These are phyloP conservation scores for Halcyon leucocephala DNA, from an alignment of 2,797 vertebrate species.

Conservation along the genomic window DNA sequence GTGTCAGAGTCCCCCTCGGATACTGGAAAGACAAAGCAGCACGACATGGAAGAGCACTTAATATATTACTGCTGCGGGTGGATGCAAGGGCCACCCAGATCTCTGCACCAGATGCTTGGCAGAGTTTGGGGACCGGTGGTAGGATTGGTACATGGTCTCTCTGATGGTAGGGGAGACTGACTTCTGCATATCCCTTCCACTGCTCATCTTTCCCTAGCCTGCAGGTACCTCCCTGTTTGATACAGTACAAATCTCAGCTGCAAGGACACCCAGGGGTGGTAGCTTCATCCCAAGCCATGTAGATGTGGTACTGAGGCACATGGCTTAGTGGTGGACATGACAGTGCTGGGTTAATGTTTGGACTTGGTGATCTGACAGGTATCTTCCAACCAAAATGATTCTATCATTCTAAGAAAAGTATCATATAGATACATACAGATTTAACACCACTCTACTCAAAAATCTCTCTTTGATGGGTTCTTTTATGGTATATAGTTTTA, in stretches of 20 bases:
- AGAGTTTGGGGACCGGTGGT: background rate
- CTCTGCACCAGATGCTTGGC: background rate
- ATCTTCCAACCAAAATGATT: background rate
- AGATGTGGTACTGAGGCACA: background rate
- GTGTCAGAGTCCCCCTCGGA: background rate
- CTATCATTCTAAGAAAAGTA: background rate
- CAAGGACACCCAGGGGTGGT: rapidly evolving
- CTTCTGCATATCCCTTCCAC: background rate
- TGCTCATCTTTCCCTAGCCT: background rate
- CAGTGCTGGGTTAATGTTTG: background rate
- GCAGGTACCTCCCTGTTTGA: background rate
- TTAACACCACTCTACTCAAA: background rate
- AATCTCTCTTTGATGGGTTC: background rate
- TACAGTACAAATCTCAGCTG: background rate
- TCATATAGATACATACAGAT: background rate
- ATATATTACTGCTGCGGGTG: slow-evolving; percentile 2
- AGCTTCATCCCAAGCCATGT: background rate
- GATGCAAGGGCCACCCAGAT: background rate
- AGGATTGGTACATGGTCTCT: background rate
- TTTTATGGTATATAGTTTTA: background rate
- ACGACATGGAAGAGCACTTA: slow-evolving; percentile 45
- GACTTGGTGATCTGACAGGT: background rate
- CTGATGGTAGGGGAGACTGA: background rate
- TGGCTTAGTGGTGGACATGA: too few species aligned
- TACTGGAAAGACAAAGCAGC: slow-evolving; percentile 39